Evolutionary conservation across 2,797 vertebrate species (phyloP).

Genomic region (Nannoperca australis): DNA sequence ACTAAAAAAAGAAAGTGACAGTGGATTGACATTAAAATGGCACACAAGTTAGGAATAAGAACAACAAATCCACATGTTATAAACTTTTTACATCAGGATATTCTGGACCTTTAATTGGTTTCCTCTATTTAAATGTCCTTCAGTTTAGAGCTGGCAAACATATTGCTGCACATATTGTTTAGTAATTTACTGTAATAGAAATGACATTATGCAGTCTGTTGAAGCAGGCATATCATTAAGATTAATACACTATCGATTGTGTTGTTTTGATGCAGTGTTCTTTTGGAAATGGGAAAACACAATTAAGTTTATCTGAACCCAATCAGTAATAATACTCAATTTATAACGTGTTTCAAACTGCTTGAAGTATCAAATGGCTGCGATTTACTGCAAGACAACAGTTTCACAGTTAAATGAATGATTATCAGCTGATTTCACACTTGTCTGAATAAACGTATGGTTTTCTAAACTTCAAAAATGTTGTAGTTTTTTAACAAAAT

Average conservation of each 20-base stretch:
- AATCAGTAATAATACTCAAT: neutral
- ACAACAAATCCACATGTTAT: neutral
- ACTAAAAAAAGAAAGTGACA: neutral
- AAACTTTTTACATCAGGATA: neutral
- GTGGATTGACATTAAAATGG: neutral
- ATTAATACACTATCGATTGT: neutral
- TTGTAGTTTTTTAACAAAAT: slow-evolving; percentile 55
- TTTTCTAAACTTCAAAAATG: slow-evolving; percentile 62
- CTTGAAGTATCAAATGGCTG: no score
- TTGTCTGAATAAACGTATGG: neutral
- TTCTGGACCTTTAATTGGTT: neutral
- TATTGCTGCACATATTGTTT: neutral
- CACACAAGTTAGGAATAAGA: neutral
- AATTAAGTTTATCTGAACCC: neutral
- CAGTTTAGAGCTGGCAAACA: neutral
- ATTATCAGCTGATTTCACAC: neutral
- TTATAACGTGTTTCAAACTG: neutral
- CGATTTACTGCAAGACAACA: neutral
- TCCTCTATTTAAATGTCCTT: neutral
- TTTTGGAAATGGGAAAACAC: neutral
- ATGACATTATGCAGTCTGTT: neutral
- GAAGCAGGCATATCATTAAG: neutral
- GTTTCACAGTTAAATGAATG: slow-evolving; percentile 3
- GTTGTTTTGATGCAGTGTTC: slow-evolving; percentile 47
- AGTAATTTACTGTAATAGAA: neutral